A percentile compares a stretch with the other conserved stretches of the same genome.
Evolutionary conservation across 2,113 vertebrate species (phyloP).

Genomic region (Pterophyllum scalare): DNA sequence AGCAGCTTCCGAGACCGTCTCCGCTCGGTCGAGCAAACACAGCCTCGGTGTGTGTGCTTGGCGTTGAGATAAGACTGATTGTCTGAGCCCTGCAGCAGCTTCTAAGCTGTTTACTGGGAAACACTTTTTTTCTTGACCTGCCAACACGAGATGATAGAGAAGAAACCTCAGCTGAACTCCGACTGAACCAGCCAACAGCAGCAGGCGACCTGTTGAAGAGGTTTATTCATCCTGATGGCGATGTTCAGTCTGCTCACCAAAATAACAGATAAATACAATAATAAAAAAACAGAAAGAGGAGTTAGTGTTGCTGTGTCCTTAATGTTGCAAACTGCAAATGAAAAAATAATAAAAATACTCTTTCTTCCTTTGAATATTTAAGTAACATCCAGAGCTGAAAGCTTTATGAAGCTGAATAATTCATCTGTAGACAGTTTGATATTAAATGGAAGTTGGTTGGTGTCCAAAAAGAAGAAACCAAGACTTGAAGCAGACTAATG

Average conservation of each 20-base stretch:
- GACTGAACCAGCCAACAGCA: neutral
- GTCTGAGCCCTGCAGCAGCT: neutral
- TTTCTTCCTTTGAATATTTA: neutral
- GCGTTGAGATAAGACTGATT: neutral
- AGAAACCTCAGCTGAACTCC: neutral
- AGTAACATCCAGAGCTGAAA: neutral
- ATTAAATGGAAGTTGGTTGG: neutral
- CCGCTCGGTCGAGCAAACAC: neutral
- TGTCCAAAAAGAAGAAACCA: neutral
- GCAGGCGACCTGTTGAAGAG: fast-evolving
- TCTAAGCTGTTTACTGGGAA: neutral
- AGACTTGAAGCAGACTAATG: neutral
- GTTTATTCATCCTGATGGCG: neutral
- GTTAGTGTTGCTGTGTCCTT: too few relatives aligned
- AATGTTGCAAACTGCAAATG: too few relatives aligned
- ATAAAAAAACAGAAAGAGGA: neutral
- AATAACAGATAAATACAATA: neutral
- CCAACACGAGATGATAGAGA: neutral
- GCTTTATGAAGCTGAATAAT: neutral
- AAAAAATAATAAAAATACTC: neutral
- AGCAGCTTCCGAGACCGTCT: neutral
- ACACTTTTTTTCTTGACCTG: neutral
- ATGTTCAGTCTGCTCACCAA: neutral
- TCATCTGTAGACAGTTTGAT: too few relatives aligned
- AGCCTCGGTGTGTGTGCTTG: neutral